These are phyloP conservation scores for Coracias cyanogaster DNA, from an alignment of 2,797 vertebrate species.

Conservation along the genomic window DNA sequence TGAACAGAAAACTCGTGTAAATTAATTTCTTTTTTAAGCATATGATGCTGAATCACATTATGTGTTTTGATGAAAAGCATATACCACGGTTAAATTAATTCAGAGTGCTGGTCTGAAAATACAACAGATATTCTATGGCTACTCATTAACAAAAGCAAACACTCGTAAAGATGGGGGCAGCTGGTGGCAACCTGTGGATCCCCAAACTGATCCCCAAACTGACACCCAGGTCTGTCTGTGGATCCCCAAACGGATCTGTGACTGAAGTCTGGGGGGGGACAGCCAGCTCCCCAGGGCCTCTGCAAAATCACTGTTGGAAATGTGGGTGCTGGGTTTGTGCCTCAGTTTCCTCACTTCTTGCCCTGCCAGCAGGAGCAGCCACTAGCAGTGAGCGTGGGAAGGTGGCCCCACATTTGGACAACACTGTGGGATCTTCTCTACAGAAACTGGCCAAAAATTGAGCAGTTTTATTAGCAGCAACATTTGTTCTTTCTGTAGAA, in stretches of 20 bases:
- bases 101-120: background rate
- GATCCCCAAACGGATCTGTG: background rate
- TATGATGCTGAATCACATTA: background rate
- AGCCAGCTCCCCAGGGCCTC: background rate
- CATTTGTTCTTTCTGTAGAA: background rate
- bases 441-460: background rate
- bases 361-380: accelerated
- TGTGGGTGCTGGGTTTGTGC: background rate
- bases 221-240: background rate
- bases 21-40: conserved; percentile 66
- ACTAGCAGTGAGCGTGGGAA: accelerated
- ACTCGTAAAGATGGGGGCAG: background rate
- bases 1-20: conserved; percentile 26
- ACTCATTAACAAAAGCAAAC: background rate
- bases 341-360: background rate
- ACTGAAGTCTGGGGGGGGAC: background rate
- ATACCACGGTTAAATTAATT: conserved; percentile 53
- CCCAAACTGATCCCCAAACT: background rate
- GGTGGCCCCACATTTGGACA: accelerated
- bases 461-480: background rate
- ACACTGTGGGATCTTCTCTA: background rate
- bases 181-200: background rate
- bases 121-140: background rate
- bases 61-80: conserved; percentile 69
- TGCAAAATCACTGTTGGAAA: background rate